Conservation (phyloP, 2,888 invertebrate genomes). For the Synanthedon myopaeformis region DNA sequence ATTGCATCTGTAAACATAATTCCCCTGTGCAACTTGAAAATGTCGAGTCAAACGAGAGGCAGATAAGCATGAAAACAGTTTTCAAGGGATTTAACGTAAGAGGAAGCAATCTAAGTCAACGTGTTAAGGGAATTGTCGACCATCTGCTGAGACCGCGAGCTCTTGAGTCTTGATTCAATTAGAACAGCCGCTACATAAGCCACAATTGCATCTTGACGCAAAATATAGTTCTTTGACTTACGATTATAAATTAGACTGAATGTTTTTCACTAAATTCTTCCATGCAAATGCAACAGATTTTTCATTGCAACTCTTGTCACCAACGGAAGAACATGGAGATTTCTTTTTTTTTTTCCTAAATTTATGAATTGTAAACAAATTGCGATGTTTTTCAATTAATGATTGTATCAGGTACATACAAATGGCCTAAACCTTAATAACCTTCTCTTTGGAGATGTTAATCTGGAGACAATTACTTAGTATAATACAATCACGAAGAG, state of each 20-base stretch:
- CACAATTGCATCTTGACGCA: no score
- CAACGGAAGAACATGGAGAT: no score
- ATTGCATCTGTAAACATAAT: neutral
- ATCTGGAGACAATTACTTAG: no score
- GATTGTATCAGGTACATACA: neutral
- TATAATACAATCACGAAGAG: no score
- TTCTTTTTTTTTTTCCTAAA: no score
- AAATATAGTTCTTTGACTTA: no score
- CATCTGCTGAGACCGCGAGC: slow-evolving; percentile 25
- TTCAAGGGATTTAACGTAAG: slow-evolving; percentile 7
- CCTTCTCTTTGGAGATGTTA: neutral
- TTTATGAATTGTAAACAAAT: no score
- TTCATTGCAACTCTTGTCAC: no score
- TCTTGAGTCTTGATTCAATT: slow-evolving; percentile 49
- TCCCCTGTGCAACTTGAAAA: neutral
- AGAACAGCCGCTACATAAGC: slow-evolving; percentile 35
- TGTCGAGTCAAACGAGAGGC: slow-evolving; percentile 1
- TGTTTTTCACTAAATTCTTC: no score
- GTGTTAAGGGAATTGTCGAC: slow-evolving; percentile 50
- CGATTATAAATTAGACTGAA: no score
- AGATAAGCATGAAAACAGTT: slow-evolving; percentile 13
- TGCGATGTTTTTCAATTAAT: neutral
- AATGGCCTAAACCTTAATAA: neutral
- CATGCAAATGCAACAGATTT: neutral
- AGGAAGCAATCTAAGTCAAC: slow-evolving; percentile 54